Evolutionary conservation across 2,113 vertebrate genomes (phyloP), one percentile per base, ranked within the genome.

Genomic region (Myocastor coypus): DNA sequence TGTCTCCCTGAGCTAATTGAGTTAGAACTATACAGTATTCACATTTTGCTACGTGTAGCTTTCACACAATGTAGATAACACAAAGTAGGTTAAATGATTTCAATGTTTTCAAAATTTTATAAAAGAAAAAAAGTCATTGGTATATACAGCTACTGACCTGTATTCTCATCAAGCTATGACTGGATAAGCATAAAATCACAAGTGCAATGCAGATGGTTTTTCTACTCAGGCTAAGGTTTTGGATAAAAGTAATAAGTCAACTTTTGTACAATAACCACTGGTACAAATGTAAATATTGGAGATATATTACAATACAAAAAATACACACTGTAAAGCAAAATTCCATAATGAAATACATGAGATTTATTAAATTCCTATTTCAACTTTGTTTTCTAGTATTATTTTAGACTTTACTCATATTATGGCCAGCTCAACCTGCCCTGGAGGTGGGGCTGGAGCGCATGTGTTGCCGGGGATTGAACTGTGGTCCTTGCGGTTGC

Each of bases 281-380:
- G 7, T 42, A 93, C 37, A 96, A 88, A 42, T 78, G 9, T 1
- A 22, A 91, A 20, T 81, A 90, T 11, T 69, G 55, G 1, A 94
- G n/a, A 84, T 59, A 68, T 68, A 84, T 42, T 94, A 83, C 63
- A 80, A 91, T 37, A 78, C 4, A 94, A 77, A 61, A 81, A 95
- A 85, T 80, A 55, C 2, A 71, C 63, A 3, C 2, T 94, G 28
- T 71, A 77, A 14, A 71, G 17, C 3, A 91, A 81, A 73, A 71
- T 52, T 94, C 20, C 87, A 5, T 77, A 86, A 24, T 7, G 55
- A 24, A 89, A 88, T 71, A 80, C 24, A 69, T 63, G 52, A 63
- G 1, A 61, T 59, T 66, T 82, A 64, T 7, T 9, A 93, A 69
- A 78, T 93, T 37, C 4, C 24, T 64, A 28, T 61, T 86, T 95